Conservation (phyloP, 2,797 vertebrate genomes). For the Alauda arvensis region DNA sequence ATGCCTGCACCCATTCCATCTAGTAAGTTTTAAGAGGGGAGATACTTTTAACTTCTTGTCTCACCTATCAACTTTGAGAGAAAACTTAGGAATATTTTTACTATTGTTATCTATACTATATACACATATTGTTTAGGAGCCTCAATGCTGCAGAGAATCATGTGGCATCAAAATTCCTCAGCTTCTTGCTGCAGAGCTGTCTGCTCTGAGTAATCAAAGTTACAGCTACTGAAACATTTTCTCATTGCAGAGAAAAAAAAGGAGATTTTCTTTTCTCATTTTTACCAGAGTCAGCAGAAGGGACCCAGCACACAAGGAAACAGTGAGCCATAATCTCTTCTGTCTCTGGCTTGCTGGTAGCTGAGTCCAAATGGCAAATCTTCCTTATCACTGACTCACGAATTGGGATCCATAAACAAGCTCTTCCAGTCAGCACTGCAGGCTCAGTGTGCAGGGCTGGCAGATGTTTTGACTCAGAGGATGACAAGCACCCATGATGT, state of each 20-base stretch:
- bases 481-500: rapidly evolving
- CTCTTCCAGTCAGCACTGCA: not conserved
- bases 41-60: not conserved
- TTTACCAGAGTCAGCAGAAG: not conserved
- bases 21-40: not conserved
- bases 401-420: not conserved
- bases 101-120: not conserved
- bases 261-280: not conserved
- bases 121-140: not conserved
- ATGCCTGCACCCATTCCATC: not conserved
- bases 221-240: not conserved
- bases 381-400: rapidly evolving
- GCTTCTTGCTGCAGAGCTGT: not conserved
- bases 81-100: not conserved
- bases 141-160: not conserved
- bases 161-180: not conserved
- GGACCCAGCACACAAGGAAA: not conserved
- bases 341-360: not conserved
- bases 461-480: not conserved
- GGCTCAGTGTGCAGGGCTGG: not conserved
- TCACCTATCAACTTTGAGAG: not conserved
- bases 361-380: not conserved
- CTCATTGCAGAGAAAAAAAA: not conserved
- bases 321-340: not conserved
- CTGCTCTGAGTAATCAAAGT: not conserved